Evolutionary conservation across 2,113 vertebrate genomes (phyloP).

Genomic region (Neolamprologus hecqui): DNA sequence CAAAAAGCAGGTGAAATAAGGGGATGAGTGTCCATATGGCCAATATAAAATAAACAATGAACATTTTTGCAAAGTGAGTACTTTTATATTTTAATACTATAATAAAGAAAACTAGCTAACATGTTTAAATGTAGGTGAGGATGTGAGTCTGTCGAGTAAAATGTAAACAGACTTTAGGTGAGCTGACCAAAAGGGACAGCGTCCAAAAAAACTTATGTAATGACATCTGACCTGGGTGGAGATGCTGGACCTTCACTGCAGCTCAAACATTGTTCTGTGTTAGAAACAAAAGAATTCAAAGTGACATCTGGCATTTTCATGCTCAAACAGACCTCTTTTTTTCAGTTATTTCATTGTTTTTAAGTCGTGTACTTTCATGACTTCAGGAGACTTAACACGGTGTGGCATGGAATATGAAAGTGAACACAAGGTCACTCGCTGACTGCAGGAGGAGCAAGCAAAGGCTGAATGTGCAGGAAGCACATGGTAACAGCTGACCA

Average conservation of each 20-base stretch:
- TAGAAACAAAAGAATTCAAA: not conserved
- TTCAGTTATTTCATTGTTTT: not conserved
- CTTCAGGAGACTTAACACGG: not conserved
- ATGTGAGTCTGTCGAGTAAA: not conserved
- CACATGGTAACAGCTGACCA: not conserved
- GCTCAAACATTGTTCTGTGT: not conserved
- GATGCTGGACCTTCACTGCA: not conserved
- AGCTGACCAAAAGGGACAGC: not conserved
- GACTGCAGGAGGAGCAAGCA: not conserved
- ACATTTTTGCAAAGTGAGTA: not conserved
- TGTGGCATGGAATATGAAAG: not conserved
- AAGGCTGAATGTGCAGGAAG: not conserved
- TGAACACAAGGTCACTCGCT: not conserved
- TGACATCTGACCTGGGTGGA: not conserved
- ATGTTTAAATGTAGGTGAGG: not conserved
- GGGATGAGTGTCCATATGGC: not conserved
- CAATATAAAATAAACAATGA: not conserved
- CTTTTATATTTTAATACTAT: not conserved
- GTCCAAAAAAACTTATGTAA: not conserved
- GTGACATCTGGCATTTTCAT: slow-evolving; percentile 33
- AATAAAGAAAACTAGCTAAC: not conserved
- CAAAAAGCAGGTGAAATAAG: not conserved
- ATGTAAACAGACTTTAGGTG: not conserved
- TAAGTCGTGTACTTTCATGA: not conserved
- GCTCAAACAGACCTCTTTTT: not conserved